Base-by-base conservation (phyloP, 2,797 vertebrate species). In the Hapalemur alaotrensis region DNA sequence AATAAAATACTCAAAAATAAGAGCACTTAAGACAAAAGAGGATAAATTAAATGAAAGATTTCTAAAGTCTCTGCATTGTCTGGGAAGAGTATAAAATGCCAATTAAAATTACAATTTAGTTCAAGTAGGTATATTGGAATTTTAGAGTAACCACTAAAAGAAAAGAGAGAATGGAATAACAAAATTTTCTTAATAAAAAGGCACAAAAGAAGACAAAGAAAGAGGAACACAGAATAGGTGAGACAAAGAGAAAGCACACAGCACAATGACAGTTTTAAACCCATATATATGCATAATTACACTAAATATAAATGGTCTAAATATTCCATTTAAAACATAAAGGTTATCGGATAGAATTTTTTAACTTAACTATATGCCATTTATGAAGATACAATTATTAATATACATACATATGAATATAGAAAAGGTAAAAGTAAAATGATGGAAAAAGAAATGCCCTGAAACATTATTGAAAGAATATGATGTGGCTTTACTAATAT, bases 291-390 rank as follows among this genome's bases (percentile, higher is more conserved):
- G 28, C 6, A 65, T 35, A 81, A 91, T 59, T 93, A 35, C 30
- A 96, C 73, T 91, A 93, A 93, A n/a, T 65, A 82, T 89, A 92
- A 96, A 72, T 69, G 46, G 28, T n/a, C 69, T 89, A 95, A 92
- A 89, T 73, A 97, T 63, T 94, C 9, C 30, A 80, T 41, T 46
- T 52, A 93, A 96, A 96, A 92, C 28, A 78, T 1, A 82, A 76
- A 72, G 28, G 14, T 61, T 79, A 65, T 63, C 20, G 57, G 3
- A 50, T 4, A 85, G 28, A 18, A 85, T 83, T 73, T 80, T 38
- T 25, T 75, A 35, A 79, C 1, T 43, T 48, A 86, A 69, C 67
- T 89, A 54, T 2, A 78, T 35, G 12, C 35, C 38, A 91, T 38
- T 84, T 85, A 43, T 12, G 92, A 95, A 87, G 35, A 90, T 15